A percentile compares a stretch with the other conserved stretches of the same genome.
Evolutionary conservation across 2,888 invertebrate species (phyloP).

Genomic region (Latheticus oryzae): DNA sequence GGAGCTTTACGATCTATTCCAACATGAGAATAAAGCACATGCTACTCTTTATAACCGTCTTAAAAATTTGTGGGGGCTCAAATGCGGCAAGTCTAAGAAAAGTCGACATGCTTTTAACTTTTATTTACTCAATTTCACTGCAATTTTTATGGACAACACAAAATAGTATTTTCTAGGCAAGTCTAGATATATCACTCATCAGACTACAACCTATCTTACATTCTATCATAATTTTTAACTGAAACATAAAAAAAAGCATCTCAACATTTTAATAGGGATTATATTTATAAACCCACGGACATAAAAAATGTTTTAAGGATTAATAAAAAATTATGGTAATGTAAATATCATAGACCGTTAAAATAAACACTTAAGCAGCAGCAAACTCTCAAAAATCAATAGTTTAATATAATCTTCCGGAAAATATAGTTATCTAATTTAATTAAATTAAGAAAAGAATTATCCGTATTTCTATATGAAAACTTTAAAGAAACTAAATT

Average conservation of each 20-base stretch:
- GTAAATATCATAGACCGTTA: conserved; percentile 1
- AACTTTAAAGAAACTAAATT: too few relatives aligned
- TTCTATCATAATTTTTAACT: too few relatives aligned
- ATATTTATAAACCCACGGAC: conserved; percentile 1
- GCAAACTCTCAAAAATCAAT: too few relatives aligned
- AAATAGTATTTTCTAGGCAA: conserved; percentile 22
- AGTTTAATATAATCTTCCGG: too few relatives aligned
- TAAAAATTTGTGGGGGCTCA: conserved; percentile 39
- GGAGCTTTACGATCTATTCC: conserved; percentile 43
- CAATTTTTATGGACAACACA: conserved; percentile 28
- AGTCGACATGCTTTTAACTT: conserved; percentile 40
- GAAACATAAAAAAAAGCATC: conserved; percentile 10
- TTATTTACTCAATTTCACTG: conserved; percentile 36
- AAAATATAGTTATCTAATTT: too few relatives aligned
- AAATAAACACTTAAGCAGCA: too few relatives aligned
- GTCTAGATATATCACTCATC: too few relatives aligned
- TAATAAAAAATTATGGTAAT: conserved; percentile 13
- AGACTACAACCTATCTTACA: too few relatives aligned
- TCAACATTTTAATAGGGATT: conserved; percentile 9
- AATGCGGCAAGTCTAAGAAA: conserved; percentile 32
- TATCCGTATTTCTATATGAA: too few relatives aligned
- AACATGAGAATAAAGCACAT: conserved; percentile 45
- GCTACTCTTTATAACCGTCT: conserved; percentile 41
- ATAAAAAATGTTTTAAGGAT: conserved; percentile 7
- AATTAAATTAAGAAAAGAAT: too few relatives aligned